Base-by-base conservation (phyloP, 2,113 vertebrate genomes). In the Danio rerio region DNA sequence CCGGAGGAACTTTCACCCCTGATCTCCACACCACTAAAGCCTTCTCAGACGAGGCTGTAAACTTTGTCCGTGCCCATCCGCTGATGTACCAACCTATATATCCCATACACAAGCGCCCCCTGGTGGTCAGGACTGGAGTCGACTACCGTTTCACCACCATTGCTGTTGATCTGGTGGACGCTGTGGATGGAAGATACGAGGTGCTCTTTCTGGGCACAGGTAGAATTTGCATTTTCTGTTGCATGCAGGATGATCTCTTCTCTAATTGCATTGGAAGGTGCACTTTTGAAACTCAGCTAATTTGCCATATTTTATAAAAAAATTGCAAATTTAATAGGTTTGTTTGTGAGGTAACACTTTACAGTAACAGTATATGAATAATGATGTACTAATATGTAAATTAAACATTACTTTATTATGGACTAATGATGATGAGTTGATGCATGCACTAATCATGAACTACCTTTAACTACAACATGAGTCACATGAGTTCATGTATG, bases 121-220 rank as follows among this genome's bases (percentile, higher is more conserved):
- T 96, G 83, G 93, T 96, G 92, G 93, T 96, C 72, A 91, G 94
- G 13, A 94, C 94, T 0, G 93, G 94, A 0, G 93, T 95, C 61
- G 93, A 94, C 81, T 96, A 96, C 81, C 93, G 94, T 7, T 96
- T 91, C 90, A 96, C 95, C 0, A 92, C 93, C 21, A 81, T 96
- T 70, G 94, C 94, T 59, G 94, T 96, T 85, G 95, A 96, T 78
- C 92, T 93, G 82, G 95, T 95, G 83, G 94, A 95, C 5, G 95
- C 95, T 0, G 94, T 94, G 59, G 95, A 96, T 9, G 95, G 93
- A 10, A 93, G 94, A 70, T 96, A 96, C 2, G 94, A 95, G 81
- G 95, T 96, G 82, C 93, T 96, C 45, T 96, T 96, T 85, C 82
- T 96, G 75, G 95, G 95, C 21, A 96, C 95, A 85, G 95, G 95